Percentiles rank a stretch among this genome's conserved stretches.
These are phyloP conservation scores for Falco peregrinus DNA, from an alignment of 2,797 vertebrate species.

Conservation along the genomic window DNA sequence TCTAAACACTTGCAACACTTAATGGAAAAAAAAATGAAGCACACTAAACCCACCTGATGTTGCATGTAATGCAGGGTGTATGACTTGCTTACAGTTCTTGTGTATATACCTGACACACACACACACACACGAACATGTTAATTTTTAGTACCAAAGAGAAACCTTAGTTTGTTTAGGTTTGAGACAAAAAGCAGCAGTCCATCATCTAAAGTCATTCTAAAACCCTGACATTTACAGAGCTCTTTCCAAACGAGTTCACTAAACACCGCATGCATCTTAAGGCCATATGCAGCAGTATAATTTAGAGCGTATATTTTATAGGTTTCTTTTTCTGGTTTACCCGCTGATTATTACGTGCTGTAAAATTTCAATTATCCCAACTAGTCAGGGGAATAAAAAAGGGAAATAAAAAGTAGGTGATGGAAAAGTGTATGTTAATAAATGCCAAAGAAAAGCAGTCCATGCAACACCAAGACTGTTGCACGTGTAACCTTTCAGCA, in stretches of 20 bases:
- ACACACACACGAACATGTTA: accelerated
- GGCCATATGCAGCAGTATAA: slow-evolving; percentile 11
- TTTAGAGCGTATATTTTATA: slow-evolving; percentile 23
- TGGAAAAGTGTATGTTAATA: background rate
- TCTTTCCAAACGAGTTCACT: background rate
- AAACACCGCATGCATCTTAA: background rate
- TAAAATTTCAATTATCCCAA: slow-evolving; percentile 47
- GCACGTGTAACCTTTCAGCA: background rate
- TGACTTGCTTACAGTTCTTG: background rate
- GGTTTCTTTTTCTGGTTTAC: slow-evolving; percentile 33
- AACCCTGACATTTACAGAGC: background rate
- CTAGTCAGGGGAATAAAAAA: slow-evolving; percentile 22
- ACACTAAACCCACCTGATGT: background rate
- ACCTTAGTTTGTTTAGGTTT: background rate
- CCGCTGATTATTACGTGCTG: background rate
- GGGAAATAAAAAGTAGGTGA: slow-evolving; percentile 8
- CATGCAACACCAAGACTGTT: background rate
- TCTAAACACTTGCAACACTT: background rate
- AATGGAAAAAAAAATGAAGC: background rate
- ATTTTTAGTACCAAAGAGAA: background rate
- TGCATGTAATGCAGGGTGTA: background rate
- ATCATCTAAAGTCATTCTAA: background rate
- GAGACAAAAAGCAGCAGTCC: background rate
- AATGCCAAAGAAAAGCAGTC: background rate
- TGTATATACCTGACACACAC: background rate